Percentiles rank a stretch among this genome's conserved stretches.
phyloP scores from a whole-genome alignment of 2,888 invertebrate genomes.

The Morinoia aosen region DNA sequence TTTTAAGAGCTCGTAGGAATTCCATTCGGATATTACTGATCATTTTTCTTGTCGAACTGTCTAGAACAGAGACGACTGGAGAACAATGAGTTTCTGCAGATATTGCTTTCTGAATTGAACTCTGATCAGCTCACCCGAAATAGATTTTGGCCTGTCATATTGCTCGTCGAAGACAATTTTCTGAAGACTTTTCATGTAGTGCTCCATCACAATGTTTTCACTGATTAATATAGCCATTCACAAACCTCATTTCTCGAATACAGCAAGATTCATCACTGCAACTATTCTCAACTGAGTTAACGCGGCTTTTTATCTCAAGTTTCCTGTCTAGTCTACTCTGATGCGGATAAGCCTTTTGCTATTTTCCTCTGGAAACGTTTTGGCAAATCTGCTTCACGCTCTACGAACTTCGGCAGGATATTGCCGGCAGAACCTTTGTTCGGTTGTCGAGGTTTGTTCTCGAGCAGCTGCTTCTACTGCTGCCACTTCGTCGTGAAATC shows the following conservation, averaged over 20 bases:
- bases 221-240: neutral
- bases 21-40: conserved; percentile 36
- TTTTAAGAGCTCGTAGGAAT: conserved; percentile 12
- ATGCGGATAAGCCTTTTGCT: neutral
- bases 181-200: no score
- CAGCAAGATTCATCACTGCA: neutral
- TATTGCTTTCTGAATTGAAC: neutral
- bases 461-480: neutral
- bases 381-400: neutral
- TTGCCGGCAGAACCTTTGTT: conserved; percentile 25
- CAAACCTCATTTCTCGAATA: neutral
- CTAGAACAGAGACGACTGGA: neutral
- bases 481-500: neutral
- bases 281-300: neutral
- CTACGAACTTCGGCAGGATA: conserved; percentile 18
- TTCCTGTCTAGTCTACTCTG: neutral
- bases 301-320: neutral
- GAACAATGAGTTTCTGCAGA: neutral
- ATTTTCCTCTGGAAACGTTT: neutral
- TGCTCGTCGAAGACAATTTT: neutral
- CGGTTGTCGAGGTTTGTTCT: conserved; percentile 2
- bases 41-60: neutral
- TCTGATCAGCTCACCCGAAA: neutral
- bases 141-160: neutral
- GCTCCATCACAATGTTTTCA: neutral